phyloP scores from a whole-genome alignment of 2,113 vertebrate genomes.

The Cebidichthys violaceus region DNA sequence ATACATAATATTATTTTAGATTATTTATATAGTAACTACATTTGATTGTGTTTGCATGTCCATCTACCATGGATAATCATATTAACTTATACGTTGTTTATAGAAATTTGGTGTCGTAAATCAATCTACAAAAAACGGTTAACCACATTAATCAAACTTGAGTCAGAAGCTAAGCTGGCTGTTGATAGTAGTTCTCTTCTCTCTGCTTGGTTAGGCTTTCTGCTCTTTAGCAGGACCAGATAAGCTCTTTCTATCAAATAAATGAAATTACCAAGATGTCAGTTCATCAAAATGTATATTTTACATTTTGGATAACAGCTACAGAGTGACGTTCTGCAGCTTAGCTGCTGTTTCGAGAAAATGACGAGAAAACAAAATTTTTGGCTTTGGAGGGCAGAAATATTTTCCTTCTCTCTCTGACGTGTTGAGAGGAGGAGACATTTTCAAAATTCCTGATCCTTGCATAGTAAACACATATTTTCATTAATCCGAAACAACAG shows the following conservation, averaged over 20 bases:
- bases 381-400: background rate
- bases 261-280: background rate
- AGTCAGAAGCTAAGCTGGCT: background rate
- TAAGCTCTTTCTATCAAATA: background rate
- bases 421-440: background rate
- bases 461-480: conserved; percentile 1
- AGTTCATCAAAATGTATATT: background rate
- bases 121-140: background rate
- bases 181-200: background rate
- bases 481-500: background rate
- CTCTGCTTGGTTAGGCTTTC: background rate
- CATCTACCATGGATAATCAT: background rate
- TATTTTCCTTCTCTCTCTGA: background rate
- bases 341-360: background rate
- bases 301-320: background rate
- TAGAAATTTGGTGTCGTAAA: background rate
- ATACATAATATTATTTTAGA: too few relatives aligned
- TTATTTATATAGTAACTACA: too few relatives aligned
- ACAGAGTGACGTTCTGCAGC: background rate
- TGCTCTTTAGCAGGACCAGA: background rate
- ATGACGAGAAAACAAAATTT: background rate
- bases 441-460: background rate
- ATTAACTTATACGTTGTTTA: background rate
- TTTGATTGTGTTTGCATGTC: background rate
- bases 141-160: background rate